Base-by-base conservation (phyloP, 2,888 invertebrate species). In the Unio pictorum region DNA sequence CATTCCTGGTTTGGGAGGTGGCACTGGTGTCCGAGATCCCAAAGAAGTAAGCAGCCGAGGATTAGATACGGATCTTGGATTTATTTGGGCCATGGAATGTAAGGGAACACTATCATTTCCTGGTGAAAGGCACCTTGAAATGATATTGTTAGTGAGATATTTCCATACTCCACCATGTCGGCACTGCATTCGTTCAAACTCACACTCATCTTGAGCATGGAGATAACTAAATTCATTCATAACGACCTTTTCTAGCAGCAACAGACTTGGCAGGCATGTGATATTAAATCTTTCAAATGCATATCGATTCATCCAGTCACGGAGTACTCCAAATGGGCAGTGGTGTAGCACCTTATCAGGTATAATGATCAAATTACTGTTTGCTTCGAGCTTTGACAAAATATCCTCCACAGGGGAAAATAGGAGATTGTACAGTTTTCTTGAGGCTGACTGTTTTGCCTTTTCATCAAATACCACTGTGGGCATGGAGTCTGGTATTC, bases 401-500 rank as follows among this genome's bases (percentile, higher is more conserved):
- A 88, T 83, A 67, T 87, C 87, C 66, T 84, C 82, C 3, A 88
- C 75, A 0, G 88, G 87, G 15, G 85, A 82, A 57, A 88, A 66
- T 2, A 88, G 73, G 7, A 87, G 63, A 67, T 88, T 82, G 69
- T 85, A 89, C 30, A 89, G 76, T 60, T 75, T 76, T 60, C 82
- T 75, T 28, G 79, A 77, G 4, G 83, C 72, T 18, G 82, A 70
- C 68, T 84, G 86, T 57, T 76, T 78, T 26, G 68, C 61, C 62
- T 72, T 70, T 55, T 78, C 74, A 11, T 63, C 71, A n/a, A 68
- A 61, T 23, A 45, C 56, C 11, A 66, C 58, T 45, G 61, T 67
- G 18, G 61, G 55, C 11, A 66, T 66, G 54, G 68, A 63, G 7
- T 55, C 55, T 56, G 56, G 68, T 55, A 63, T 55, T 26, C 69